Percentiles rank a stretch among this genome's conserved stretches.
Conservation (phyloP, 2,888 invertebrate species). For the Tanytarsus gracilentus region DNA sequence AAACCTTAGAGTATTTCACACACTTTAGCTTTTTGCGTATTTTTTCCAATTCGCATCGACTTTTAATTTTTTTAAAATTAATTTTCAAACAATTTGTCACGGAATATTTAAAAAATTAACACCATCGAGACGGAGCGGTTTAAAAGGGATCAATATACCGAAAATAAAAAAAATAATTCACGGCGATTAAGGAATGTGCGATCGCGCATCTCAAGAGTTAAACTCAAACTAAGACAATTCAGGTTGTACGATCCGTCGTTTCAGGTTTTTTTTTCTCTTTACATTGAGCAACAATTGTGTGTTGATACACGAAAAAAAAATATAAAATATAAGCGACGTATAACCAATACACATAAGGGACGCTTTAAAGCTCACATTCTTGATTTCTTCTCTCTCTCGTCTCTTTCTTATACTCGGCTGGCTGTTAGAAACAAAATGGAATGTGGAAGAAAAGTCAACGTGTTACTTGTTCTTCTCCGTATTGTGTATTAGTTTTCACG, state of each 20-base stretch:
- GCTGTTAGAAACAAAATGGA: constrained; percentile 25
- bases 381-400: too few species aligned
- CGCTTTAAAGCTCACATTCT: background rate
- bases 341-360: background rate
- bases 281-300: background rate
- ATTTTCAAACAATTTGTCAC: too few species aligned
- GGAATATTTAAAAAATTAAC: too few species aligned
- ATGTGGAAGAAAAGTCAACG: constrained; percentile 8
- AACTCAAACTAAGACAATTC: constrained; percentile 25
- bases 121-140: too few species aligned
- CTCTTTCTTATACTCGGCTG: too few species aligned
- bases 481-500: background rate
- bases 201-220: constrained; percentile 14
- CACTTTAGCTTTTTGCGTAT: too few species aligned
- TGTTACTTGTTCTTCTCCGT: background rate
- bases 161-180: background rate
- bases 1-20: too few species aligned
- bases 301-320: too few species aligned
- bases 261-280: constrained; percentile 24
- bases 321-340: too few species aligned
- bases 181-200: background rate
- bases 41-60: too few species aligned
- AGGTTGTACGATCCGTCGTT: constrained; percentile 21
- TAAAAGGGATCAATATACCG: too few species aligned
- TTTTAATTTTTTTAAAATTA: too few species aligned